Base-by-base conservation (phyloP, 2,888 invertebrate genomes). In the Eristalinus aeneus region DNA sequence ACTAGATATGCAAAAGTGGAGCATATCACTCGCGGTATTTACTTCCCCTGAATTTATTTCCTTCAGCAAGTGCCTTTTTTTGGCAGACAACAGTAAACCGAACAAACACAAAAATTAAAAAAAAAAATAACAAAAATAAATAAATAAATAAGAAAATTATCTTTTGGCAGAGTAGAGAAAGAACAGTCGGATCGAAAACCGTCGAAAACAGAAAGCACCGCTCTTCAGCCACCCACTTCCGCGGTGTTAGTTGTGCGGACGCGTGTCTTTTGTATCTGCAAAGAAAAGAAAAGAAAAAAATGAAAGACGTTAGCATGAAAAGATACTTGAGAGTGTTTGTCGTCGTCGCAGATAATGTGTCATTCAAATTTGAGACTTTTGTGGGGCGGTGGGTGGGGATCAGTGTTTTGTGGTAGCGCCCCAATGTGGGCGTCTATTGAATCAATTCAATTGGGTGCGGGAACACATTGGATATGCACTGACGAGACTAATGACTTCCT, bases 201-300 rank as follows among this genome's bases (percentile, higher is more conserved):
- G 16, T 65, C 54, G 71, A 58, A 16, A 46, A 16, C 46, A 46
- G 46, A 64, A 56, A 32, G 39, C 64, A 71, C 58, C 64, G 69
- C 31, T 61, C 46, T 69, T 69, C 3, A 64, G 32, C 53, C 54
- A 64, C 31, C 56, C 71, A 64, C 71, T 77, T 71, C 53, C 73
- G 69, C 53, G 68, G 56, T 68, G 39, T 31, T 68, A 54, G 68
- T 73, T 67, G 54, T 46, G 61, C 67, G 23, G 68, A 58, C 46
- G 31, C 32, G 63, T 72, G 80, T 56, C 63, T 63, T 68, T 64
- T 72, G 68, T 77, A 77, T 85, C 85, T 85, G 85, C 2, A 85
- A 85, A 11, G 23, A 58, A 23, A 58, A 63, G 61, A 58, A 39
- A 2, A 56, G 31, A 64, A 32, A 9, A 16, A 56, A 72, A 61